These are phyloP conservation scores for Anguilla obscura DNA, from an alignment of 2,797 vertebrate species.

Conservation along the genomic window DNA sequence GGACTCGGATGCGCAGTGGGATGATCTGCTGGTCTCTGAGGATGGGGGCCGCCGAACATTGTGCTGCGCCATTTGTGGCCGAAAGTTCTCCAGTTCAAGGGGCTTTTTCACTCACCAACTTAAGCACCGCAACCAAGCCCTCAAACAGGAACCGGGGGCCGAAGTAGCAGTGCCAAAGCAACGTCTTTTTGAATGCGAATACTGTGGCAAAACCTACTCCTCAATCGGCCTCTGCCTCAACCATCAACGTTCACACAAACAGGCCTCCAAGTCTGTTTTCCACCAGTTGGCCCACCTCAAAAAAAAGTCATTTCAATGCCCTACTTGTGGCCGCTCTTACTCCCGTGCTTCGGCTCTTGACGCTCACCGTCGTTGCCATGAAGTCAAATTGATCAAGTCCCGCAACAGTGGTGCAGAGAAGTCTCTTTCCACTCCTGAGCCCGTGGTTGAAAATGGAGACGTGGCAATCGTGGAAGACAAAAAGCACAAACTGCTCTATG, in stretches of 20 bases:
- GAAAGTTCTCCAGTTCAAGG: slow-evolving; percentile 54
- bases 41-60: slow-evolving; percentile 54
- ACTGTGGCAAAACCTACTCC: slow-evolving; percentile 74
- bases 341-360: slow-evolving; percentile 78
- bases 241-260: slow-evolving; percentile 73
- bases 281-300: slow-evolving; percentile 73
- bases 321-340: slow-evolving; percentile 74
- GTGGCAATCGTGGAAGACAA: slow-evolving; percentile 27
- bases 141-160: slow-evolving; percentile 43
- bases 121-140: slow-evolving; percentile 54
- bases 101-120: slow-evolving; percentile 65
- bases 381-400: slow-evolving; percentile 72
- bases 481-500: slow-evolving; percentile 55
- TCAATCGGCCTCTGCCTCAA: slow-evolving; percentile 73
- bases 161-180: slow-evolving; percentile 49
- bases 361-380: slow-evolving; percentile 76
- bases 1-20: slow-evolving; percentile 56
- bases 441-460: slow-evolving; percentile 50
- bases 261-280: slow-evolving; percentile 74
- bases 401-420: slow-evolving; percentile 57
- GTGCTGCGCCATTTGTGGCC: slow-evolving; percentile 66
- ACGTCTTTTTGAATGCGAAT: slow-evolving; percentile 67
- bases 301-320: slow-evolving; percentile 77
- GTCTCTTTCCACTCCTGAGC: slow-evolving; percentile 41
- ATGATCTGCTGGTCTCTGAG: slow-evolving; percentile 54